Evolutionary conservation across 2,888 invertebrate species (phyloP).

Genomic region (Stramonita haemastoma): DNA sequence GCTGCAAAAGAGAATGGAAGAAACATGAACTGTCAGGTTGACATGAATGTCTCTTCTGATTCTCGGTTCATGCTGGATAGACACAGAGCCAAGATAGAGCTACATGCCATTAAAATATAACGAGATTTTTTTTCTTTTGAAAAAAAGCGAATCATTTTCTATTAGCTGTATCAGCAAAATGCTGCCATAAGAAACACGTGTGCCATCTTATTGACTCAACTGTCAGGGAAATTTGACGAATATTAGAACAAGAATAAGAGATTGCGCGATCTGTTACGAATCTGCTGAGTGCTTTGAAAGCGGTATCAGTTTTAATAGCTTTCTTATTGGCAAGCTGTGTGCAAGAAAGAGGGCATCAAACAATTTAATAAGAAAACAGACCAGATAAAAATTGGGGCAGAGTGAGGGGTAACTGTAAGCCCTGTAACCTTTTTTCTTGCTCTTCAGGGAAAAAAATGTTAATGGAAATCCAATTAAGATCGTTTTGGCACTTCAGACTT

Average conservation of each 20-base stretch:
- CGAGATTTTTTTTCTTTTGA: not conserved
- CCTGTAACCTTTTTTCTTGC: not conserved
- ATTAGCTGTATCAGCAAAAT: not conserved
- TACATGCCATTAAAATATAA: not conserved
- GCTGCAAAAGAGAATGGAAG: too few relatives aligned
- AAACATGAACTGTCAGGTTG: too few relatives aligned
- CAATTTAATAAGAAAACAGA: not conserved
- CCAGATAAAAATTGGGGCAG: not conserved
- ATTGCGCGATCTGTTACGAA: not conserved
- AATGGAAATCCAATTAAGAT: too few relatives aligned
- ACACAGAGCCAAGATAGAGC: not conserved
- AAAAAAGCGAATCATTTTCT: not conserved
- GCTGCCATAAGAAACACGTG: not conserved
- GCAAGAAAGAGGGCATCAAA: not conserved
- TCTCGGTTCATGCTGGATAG: too few relatives aligned
- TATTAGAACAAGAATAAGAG: not conserved
- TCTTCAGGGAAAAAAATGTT: too few relatives aligned
- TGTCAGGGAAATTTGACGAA: not conserved
- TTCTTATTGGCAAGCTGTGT: not conserved
- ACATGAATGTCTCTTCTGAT: too few relatives aligned
- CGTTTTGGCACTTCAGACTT: not conserved
- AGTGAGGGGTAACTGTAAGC: not conserved
- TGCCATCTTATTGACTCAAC: not conserved
- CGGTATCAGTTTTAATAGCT: slow-evolving; percentile 16
- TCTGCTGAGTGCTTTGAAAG: slow-evolving; percentile 2